Conservation (phyloP, 2,113 vertebrate species). For the Irena cyanogastra region DNA sequence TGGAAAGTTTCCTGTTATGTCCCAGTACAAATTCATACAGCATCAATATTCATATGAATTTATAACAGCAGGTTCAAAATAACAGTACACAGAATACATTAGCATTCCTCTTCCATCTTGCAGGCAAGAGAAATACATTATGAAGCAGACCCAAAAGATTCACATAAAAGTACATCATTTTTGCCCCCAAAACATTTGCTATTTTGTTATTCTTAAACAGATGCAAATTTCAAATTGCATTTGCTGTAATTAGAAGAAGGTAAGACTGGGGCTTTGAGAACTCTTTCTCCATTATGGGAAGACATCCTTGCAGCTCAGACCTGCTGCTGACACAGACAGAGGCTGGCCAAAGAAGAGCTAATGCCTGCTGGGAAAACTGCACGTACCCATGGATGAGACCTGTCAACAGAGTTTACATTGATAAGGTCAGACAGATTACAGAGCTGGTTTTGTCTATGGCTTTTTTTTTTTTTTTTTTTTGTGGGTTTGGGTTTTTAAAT, state of each 20-base stretch:
- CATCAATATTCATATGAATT: background rate
- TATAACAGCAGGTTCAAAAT: background rate
- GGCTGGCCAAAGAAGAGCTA: background rate
- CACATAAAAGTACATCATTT: background rate
- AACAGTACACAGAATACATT: background rate
- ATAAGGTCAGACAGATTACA: constrained; percentile 33
- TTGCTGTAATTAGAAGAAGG: background rate
- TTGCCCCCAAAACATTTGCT: background rate
- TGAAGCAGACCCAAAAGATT: background rate
- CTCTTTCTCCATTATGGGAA: background rate
- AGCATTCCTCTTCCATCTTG: background rate
- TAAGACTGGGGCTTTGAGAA: background rate
- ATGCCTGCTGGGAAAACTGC: background rate
- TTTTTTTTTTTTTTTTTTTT: background rate
- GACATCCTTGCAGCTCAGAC: background rate
- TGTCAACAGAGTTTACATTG: constrained; percentile 21
- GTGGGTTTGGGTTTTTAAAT: background rate
- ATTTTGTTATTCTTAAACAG: background rate
- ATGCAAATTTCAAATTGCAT: background rate
- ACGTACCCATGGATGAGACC: background rate
- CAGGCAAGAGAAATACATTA: background rate
- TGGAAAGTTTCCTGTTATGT: background rate
- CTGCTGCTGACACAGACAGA: background rate
- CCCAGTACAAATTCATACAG: background rate
- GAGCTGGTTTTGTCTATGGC: background rate